Evolutionary conservation across 2,888 invertebrate genomes (phyloP).

Genomic region (Cosmia pyralina): DNA sequence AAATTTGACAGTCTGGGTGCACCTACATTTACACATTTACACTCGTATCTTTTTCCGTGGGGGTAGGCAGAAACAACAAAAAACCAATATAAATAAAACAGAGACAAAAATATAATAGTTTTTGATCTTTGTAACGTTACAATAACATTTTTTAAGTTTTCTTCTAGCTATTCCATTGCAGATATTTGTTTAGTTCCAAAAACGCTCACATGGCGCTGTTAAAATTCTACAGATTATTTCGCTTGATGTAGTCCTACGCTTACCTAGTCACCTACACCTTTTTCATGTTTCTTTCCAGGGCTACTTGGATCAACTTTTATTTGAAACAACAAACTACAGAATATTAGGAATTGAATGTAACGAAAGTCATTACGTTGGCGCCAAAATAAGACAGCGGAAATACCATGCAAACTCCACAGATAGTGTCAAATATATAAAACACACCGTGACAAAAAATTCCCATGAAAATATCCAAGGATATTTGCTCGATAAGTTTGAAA

Average conservation of each 20-base stretch:
- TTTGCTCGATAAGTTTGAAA: conserved; percentile 80
- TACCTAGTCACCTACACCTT: neutral
- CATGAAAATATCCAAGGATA: conserved; percentile 80
- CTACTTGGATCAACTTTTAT: conserved; percentile 92
- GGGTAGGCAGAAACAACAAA: neutral
- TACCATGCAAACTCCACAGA: conserved; percentile 87
- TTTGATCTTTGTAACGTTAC: neutral
- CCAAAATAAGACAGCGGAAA: conserved; percentile 89
- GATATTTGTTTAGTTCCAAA: neutral
- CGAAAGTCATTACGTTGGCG: conserved; percentile 87
- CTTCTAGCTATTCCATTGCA: neutral
- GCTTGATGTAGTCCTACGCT: neutral
- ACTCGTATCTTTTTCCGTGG: neutral
- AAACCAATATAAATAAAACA: neutral
- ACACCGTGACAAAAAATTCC: conserved; percentile 90
- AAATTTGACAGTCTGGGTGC: no score
- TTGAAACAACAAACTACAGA: conserved; percentile 89
- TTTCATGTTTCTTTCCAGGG: conserved; percentile 87
- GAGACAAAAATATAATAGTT: neutral
- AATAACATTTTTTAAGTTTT: neutral
- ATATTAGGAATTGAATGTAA: conserved; percentile 93
- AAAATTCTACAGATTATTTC: neutral
- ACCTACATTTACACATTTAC: neutral
- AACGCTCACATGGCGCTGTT: neutral
- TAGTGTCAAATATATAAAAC: conserved; percentile 90